Percentiles rank a stretch among this genome's conserved stretches.
Evolutionary conservation across 2,888 invertebrate species (phyloP).

Genomic region (Taenaris catops): DNA sequence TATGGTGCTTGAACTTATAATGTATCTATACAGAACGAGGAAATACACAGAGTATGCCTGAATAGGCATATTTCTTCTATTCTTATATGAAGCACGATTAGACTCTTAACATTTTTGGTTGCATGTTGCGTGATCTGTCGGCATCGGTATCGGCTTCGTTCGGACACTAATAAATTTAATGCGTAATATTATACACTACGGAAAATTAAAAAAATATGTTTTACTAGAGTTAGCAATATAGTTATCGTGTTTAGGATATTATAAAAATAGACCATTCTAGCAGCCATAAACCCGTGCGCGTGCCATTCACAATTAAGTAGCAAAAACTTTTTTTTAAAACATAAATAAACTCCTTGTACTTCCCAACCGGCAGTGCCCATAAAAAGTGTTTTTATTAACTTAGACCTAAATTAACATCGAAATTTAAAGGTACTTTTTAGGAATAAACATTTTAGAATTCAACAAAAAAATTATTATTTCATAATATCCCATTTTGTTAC

Average conservation of each 20-base stretch:
- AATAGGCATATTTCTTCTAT: too few species aligned
- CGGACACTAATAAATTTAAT: too few species aligned
- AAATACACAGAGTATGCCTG: too few species aligned
- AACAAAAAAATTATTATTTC: slow-evolving; percentile 44
- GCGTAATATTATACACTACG: slow-evolving; percentile 3
- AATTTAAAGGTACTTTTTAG: slow-evolving; percentile 69
- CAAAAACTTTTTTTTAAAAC: slow-evolving; percentile 28
- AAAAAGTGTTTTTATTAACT: slow-evolving; percentile 53
- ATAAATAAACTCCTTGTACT: slow-evolving; percentile 65
- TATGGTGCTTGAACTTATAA: too few species aligned
- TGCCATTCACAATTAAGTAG: slow-evolving; percentile 48
- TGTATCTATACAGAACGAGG: too few species aligned
- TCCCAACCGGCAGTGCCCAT: slow-evolving; percentile 36
- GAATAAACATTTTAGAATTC: slow-evolving; percentile 71
- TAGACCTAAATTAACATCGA: slow-evolving; percentile 47
- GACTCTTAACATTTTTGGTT: too few species aligned
- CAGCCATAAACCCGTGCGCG: slow-evolving; percentile 60
- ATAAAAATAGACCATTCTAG: slow-evolving; percentile 42
- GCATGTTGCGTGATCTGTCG: too few species aligned
- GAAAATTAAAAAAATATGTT: slow-evolving; percentile 8
- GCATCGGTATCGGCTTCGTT: too few species aligned
- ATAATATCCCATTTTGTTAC: slow-evolving; percentile 45
- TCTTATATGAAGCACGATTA: too few species aligned
- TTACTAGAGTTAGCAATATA: slow-evolving; percentile 41
- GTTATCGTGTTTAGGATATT: slow-evolving; percentile 26